A percentile compares a stretch with the other conserved stretches of the same genome.
Conservation (phyloP, 2,113 vertebrate genomes). For the Dendrocopos noguchii region DNA sequence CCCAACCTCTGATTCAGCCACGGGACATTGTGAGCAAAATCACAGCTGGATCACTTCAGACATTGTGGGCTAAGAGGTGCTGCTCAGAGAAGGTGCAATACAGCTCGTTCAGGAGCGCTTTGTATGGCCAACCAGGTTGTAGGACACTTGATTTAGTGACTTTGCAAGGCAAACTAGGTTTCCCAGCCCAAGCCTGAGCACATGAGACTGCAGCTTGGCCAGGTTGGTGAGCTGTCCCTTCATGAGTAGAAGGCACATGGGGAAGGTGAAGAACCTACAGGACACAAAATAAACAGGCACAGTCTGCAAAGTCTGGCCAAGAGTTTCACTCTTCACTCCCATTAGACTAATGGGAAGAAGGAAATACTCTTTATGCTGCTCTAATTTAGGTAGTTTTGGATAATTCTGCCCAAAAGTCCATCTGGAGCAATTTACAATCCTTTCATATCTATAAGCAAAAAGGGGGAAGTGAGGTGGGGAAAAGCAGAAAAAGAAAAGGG, state of each 20-base stretch:
- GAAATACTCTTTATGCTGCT: not conserved
- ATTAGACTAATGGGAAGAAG: not conserved
- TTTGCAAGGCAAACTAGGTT: not conserved
- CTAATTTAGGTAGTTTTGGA: not conserved
- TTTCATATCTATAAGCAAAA: conserved; percentile 18
- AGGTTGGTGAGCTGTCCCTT: not conserved
- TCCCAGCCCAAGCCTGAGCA: not conserved
- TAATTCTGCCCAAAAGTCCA: conserved; percentile 7
- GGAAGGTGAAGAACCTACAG: not conserved
- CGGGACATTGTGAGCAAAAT: not conserved
- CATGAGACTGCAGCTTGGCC: fast-evolving
- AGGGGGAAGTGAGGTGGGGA: not conserved
- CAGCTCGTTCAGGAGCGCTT: not conserved
- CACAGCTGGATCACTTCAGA: not conserved
- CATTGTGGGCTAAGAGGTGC: not conserved
- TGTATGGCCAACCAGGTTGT: fast-evolving
- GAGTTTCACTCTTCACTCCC: not conserved
- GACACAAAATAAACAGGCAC: not conserved
- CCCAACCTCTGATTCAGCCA: not conserved
- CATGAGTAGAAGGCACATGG: fast-evolving
- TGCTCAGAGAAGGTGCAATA: not conserved
- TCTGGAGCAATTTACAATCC: not conserved
- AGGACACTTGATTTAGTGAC: not conserved
- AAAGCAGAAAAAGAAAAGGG: not conserved
- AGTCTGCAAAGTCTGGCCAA: not conserved